Evolutionary conservation across 1,140 invertebrate genomes (phyloP).

Genomic region (Heliconius himera): DNA sequence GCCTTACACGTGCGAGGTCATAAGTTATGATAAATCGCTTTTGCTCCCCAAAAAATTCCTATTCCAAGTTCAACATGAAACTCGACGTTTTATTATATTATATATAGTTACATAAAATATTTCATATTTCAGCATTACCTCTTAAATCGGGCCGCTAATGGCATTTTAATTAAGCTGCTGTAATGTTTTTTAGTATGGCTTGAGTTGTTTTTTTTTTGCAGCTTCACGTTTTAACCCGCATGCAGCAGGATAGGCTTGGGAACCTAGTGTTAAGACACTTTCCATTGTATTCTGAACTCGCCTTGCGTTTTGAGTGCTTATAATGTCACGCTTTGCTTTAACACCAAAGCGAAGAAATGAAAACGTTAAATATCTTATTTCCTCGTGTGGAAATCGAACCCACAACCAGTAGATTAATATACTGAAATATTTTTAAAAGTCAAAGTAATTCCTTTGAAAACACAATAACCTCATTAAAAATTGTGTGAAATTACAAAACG

Average conservation of each 20-base stretch:
- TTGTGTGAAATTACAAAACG: not conserved
- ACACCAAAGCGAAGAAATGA: too few species aligned
- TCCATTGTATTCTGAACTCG: too few species aligned
- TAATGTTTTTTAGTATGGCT: constrained; percentile 10
- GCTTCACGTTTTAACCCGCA: too few species aligned
- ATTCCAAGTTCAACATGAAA: constrained; percentile 32
- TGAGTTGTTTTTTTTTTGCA: not conserved
- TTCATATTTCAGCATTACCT: constrained; percentile 29
- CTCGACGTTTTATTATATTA: constrained; percentile 37
- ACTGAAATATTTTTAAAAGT: not conserved
- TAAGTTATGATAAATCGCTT: constrained; percentile 48
- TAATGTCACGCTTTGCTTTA: too few species aligned
- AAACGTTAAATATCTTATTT: too few species aligned
- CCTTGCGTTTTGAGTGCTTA: too few species aligned
- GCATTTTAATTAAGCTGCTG: constrained; percentile 38
- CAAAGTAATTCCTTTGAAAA: not conserved
- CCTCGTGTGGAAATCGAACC: too few species aligned
- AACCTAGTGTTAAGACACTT: too few species aligned
- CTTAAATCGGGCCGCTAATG: constrained; percentile 34
- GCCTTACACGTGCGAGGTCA: constrained; percentile 41
- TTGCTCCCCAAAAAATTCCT: constrained; percentile 40
- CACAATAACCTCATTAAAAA: constrained; percentile 18
- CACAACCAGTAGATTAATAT: too few species aligned
- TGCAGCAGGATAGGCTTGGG: too few species aligned
- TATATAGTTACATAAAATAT: constrained; percentile 28